phyloP scores from a whole-genome alignment of 2,797 vertebrate genomes.

The Falco cherrug region DNA sequence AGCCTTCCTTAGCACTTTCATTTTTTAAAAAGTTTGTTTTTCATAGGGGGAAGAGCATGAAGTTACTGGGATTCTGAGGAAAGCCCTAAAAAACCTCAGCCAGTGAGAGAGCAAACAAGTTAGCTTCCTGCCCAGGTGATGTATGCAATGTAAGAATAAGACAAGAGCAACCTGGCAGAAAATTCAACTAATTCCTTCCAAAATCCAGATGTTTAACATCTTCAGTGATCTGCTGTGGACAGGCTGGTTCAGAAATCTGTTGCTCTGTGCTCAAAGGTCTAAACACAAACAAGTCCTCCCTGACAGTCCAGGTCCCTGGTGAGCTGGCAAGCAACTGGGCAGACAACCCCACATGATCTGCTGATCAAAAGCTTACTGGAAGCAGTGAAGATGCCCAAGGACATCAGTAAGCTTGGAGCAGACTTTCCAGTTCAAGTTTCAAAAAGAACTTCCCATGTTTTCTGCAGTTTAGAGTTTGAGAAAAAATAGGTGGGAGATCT shows the following conservation, averaged over 20 bases:
- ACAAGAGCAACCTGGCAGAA: accelerated
- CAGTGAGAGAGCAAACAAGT: background rate
- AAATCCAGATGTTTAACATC: background rate
- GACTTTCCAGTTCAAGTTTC: background rate
- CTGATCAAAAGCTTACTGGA: background rate
- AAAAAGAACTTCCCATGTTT: background rate
- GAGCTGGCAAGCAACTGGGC: background rate
- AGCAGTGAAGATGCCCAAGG: background rate
- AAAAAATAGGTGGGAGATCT: background rate
- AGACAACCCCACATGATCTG: background rate
- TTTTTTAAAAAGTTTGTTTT: background rate
- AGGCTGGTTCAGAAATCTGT: background rate
- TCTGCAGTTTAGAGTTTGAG: background rate
- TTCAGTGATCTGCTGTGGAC: background rate
- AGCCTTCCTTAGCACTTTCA: background rate
- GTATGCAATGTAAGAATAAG: background rate
- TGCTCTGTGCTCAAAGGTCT: background rate
- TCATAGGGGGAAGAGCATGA: background rate
- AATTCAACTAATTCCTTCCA: background rate
- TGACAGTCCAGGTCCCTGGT: background rate
- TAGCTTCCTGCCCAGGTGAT: background rate
- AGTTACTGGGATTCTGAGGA: background rate
- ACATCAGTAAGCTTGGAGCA: background rate
- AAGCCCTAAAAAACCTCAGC: background rate
- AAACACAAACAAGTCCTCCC: background rate